phyloP scores from a whole-genome alignment of 2,113 vertebrate species.

The Morphnarchus princeps region DNA sequence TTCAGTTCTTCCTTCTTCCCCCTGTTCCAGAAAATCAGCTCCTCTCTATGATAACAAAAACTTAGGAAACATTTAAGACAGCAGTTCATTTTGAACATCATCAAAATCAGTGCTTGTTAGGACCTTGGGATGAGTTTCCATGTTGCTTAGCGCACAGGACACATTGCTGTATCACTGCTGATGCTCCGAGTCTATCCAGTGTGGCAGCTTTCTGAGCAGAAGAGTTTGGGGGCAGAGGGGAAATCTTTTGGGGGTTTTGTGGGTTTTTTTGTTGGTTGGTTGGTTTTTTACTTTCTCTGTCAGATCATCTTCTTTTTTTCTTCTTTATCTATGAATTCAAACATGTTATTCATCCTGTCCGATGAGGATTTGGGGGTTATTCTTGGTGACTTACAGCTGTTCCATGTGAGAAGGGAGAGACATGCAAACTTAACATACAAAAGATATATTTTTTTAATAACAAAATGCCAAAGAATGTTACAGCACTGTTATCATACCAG shows the following conservation, averaged over 20 bases:
- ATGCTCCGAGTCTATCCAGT: neutral
- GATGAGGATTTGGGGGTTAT: neutral
- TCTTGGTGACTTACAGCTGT: conserved; percentile 44
- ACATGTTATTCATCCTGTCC: neutral
- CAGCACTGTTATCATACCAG: neutral
- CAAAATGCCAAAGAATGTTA: neutral
- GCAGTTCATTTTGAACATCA: neutral
- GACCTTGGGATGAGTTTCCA: neutral
- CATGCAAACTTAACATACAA: neutral
- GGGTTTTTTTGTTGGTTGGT: neutral
- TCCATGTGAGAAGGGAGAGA: neutral
- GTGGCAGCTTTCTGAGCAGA: neutral
- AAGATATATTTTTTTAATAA: neutral
- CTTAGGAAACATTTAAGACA: neutral
- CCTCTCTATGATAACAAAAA: neutral
- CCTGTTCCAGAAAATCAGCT: neutral
- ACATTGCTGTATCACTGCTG: neutral
- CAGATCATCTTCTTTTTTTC: neutral
- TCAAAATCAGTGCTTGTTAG: neutral
- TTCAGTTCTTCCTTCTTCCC: neutral
- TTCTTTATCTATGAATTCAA: neutral
- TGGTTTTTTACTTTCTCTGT: neutral
- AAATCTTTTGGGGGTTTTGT: neutral
- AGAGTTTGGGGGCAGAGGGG: neutral
- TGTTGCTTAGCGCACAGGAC: neutral